Conservation (phyloP, 2,797 vertebrate genomes). For the Pogonophryne albipinna region DNA sequence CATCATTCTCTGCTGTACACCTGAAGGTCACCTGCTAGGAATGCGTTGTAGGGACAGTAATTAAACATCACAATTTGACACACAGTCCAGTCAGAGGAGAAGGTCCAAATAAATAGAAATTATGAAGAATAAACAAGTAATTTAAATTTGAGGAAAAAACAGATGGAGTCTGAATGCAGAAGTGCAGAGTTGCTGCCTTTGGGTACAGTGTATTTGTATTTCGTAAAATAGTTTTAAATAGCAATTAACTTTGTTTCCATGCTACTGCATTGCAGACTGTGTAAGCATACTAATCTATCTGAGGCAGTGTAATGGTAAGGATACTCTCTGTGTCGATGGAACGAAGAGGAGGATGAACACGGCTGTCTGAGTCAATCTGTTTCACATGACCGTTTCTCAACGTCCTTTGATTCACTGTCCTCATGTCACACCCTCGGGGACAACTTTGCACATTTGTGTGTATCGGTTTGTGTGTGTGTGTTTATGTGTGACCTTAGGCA, state of each 20-base stretch:
- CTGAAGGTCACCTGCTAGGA: constrained; percentile 48
- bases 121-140: background rate
- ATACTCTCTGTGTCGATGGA: constrained; percentile 22
- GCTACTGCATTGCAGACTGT: background rate
- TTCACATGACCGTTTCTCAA: constrained; percentile 68
- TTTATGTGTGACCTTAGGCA: constrained; percentile 50
- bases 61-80: constrained; percentile 41
- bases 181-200: background rate
- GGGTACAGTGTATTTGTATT: background rate
- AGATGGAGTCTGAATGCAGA: constrained; percentile 4
- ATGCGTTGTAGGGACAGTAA: constrained; percentile 24
- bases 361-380: constrained; percentile 68
- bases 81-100: constrained; percentile 7
- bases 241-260: background rate
- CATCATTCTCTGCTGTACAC: constrained; percentile 42
- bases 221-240: background rate
- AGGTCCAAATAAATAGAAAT: constrained; percentile 2
- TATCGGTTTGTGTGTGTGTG: constrained; percentile 9
- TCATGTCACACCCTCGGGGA: constrained; percentile 67
- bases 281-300: background rate
- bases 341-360: constrained; percentile 36
- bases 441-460: constrained; percentile 63
- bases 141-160: background rate
- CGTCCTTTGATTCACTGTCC: constrained; percentile 77
- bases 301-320: constrained; percentile 18